Base-by-base conservation (phyloP, 2,113 vertebrate genomes). In the Hippocampus guttulatus region DNA sequence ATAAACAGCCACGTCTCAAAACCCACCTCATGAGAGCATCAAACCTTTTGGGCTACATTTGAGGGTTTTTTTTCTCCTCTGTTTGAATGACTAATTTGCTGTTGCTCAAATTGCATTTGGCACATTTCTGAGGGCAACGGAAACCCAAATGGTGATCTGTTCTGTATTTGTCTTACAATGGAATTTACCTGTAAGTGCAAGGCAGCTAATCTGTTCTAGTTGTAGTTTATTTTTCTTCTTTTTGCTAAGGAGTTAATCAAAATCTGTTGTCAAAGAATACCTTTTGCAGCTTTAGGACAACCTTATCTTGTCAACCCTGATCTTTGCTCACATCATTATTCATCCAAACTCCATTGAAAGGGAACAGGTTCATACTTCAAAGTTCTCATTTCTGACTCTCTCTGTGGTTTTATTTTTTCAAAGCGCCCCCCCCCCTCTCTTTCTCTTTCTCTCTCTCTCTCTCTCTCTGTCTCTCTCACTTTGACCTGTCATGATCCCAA, bases 401-500 rank as follows among this genome's bases (percentile, higher is more conserved):
- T 74, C n/a, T 67, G 27, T 33, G 14, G 4, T 66, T 14, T 47
- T 52, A 71, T 38, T 64, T 25, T 38, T 64, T 25, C 1, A 30
- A 2, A 30, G 2, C 9, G 12, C 23, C 12, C 10, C 8, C 52
- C 5, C 52, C 21, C 8, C 7, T 3, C 3, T 74, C 23, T 64
- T 27, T 33, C 43, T 12, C 12, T 49, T 2, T 3, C 27, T 30
- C 3, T 74, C 27, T 49, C 3, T 30, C 27, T 2, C 3, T 74
- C 27, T 64, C 43, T 30, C 43, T 11, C 12, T 12, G 43, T 74
- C 60, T 81, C 23, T 70, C 60, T 49, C 3, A 41, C 43, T 77
- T 63, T 71, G 75, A 75, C 70, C 79, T 52, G 43, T 66, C 62
- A 18, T 73, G 75, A 75, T 77, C 76, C 64, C 69, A 65, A 47